phyloP scores from a whole-genome alignment of 2,113 vertebrate species.

The Grantiella picta region DNA sequence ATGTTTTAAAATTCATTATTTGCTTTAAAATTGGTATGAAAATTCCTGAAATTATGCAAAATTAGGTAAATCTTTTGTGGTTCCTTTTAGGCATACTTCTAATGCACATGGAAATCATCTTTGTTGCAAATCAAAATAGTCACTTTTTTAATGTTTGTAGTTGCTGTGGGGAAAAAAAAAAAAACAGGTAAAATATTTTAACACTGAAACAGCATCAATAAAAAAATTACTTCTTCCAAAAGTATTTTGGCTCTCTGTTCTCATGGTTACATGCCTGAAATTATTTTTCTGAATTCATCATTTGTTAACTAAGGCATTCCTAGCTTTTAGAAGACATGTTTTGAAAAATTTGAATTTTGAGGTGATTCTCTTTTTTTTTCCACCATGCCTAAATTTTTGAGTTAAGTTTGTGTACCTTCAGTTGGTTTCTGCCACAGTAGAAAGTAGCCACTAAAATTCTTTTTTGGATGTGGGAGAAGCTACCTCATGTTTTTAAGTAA shows the following conservation, averaged over 20 bases:
- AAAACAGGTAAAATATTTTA: not conserved
- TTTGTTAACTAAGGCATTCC: not conserved
- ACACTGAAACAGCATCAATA: not conserved
- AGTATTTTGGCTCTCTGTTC: not conserved
- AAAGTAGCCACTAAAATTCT: not conserved
- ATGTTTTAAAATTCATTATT: not conserved
- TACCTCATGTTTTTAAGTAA: not conserved
- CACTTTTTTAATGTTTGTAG: not conserved
- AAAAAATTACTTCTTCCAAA: not conserved
- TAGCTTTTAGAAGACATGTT: not conserved
- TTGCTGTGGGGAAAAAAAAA: not conserved
- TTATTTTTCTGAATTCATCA: not conserved
- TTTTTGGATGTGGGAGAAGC: not conserved
- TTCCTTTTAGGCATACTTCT: not conserved
- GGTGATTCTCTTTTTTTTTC: rapidly evolving
- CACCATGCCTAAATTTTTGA: not conserved
- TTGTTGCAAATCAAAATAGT: not conserved
- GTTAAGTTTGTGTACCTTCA: not conserved
- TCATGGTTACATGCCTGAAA: not conserved
- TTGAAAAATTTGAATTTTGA: not conserved
- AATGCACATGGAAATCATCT: not conserved
- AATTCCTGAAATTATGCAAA: not conserved
- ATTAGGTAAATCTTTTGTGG: not conserved
- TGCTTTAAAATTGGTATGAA: not conserved
- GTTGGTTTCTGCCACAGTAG: not conserved